Percentiles rank a stretch among this genome's conserved stretches.
These are phyloP conservation scores for Mungos mungo DNA, from an alignment of 2,113 vertebrate genomes.

Conservation along the genomic window DNA sequence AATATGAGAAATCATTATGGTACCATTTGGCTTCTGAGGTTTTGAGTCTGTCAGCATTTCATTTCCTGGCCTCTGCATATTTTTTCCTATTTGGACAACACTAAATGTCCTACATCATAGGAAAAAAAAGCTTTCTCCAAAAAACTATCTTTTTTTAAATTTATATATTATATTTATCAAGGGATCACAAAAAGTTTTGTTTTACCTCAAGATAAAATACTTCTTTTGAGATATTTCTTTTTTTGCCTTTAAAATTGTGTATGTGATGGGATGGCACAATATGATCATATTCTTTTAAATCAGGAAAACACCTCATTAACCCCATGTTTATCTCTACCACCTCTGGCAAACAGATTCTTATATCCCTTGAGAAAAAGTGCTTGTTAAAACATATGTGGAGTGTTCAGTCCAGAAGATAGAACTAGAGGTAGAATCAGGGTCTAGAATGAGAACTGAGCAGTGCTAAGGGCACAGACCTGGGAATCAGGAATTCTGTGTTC, in stretches of 20 bases:
- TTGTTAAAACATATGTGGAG: not conserved
- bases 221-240: not conserved
- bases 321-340: not conserved
- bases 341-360: conserved; percentile 38
- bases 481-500: not conserved
- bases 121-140: not conserved
- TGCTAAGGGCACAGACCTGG: not conserved
- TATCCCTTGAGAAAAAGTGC: not conserved
- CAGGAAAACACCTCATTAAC: not conserved
- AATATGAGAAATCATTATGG: conserved; percentile 22
- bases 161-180: not conserved
- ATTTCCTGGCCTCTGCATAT: not conserved
- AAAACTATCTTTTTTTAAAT: not conserved
- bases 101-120: not conserved
- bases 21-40: conserved; percentile 45
- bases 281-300: conserved; percentile 13
- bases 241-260: not conserved
- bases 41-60: conserved; percentile 42
- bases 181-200: not conserved
- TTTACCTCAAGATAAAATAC: not conserved
- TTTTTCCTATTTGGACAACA: conserved; percentile 1
- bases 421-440: not conserved
- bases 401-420: not conserved
- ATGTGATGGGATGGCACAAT: not conserved
- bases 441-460: not conserved